phyloP scores from a whole-genome alignment of 2,797 vertebrate species.

The Mus spretus region DNA sequence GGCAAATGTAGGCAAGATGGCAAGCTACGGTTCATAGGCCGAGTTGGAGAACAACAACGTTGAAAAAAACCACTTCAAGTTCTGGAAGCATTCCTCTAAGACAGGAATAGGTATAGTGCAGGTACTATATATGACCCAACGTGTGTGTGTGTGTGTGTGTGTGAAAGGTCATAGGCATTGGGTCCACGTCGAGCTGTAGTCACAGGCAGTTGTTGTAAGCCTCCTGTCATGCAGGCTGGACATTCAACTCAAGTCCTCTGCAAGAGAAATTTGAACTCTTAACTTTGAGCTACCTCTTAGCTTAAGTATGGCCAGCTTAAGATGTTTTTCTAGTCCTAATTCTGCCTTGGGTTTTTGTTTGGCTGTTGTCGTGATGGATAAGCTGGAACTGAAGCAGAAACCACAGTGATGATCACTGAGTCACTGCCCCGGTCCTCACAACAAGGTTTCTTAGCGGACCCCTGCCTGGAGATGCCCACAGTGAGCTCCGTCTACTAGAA shows the following conservation, averaged over 20 bases:
- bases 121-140: background rate
- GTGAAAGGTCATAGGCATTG: background rate
- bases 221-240: too few species aligned
- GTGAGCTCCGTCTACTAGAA: background rate
- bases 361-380: background rate
- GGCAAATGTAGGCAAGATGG: background rate
- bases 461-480: background rate
- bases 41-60: background rate
- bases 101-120: background rate
- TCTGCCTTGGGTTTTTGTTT: background rate
- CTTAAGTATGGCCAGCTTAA: background rate
- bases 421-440: background rate
- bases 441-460: background rate
- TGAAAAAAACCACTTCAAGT: background rate
- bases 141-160: background rate
- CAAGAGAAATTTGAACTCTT: background rate
- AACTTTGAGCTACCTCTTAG: background rate
- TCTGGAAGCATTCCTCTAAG: background rate
- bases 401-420: background rate
- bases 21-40: background rate
- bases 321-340: background rate
- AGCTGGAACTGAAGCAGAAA: background rate
- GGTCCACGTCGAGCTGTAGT: background rate
- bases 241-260: background rate
- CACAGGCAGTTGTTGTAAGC: background rate